Conservation (phyloP, 2,113 vertebrate genomes). For the Mustela lutreola region DNA sequence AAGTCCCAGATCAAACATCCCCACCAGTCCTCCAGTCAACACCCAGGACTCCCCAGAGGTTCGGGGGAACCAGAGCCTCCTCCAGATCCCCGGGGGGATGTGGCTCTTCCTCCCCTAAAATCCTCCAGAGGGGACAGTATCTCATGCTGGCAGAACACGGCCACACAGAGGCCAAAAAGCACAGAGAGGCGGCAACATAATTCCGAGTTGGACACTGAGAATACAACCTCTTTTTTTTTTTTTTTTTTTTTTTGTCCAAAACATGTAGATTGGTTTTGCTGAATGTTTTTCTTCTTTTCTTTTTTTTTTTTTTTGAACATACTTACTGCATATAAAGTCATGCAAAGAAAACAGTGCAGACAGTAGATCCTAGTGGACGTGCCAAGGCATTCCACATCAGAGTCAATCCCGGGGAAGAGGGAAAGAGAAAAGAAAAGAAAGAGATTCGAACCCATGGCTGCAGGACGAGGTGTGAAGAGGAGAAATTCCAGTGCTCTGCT, state of each 20-base stretch:
- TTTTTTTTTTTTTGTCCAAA: conserved; percentile 80
- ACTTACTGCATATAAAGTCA: conserved; percentile 89
- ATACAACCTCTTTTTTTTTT: conserved; percentile 74
- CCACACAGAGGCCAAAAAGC: conserved; percentile 75
- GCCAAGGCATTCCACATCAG: conserved; percentile 71
- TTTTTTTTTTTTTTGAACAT: conserved; percentile 85
- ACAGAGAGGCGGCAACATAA: conserved; percentile 87
- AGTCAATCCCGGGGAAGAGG: conserved; percentile 67
- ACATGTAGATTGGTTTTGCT: conserved; percentile 80
- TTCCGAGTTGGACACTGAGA: conserved; percentile 86
- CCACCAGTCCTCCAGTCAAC: conserved; percentile 28
- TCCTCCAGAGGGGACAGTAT: conserved; percentile 84
- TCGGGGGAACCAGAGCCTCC: conserved; percentile 15
- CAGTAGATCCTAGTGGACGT: conserved; percentile 77
- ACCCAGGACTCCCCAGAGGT: not conserved
- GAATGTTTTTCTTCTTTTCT: conserved; percentile 75
- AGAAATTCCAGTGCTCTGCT: not conserved
- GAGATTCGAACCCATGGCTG: not conserved
- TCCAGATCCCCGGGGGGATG: conserved; percentile 54
- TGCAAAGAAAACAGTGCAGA: conserved; percentile 89
- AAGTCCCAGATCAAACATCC: conserved; percentile 29
- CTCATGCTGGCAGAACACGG: conserved; percentile 84
- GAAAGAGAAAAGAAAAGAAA: conserved; percentile 56
- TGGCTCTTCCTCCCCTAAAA: conserved; percentile 81
- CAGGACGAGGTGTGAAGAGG: not conserved